Percentiles rank a stretch among this genome's conserved stretches.
Evolutionary conservation across 2,113 vertebrate species (phyloP).

Genomic region (Prinia subflava): DNA sequence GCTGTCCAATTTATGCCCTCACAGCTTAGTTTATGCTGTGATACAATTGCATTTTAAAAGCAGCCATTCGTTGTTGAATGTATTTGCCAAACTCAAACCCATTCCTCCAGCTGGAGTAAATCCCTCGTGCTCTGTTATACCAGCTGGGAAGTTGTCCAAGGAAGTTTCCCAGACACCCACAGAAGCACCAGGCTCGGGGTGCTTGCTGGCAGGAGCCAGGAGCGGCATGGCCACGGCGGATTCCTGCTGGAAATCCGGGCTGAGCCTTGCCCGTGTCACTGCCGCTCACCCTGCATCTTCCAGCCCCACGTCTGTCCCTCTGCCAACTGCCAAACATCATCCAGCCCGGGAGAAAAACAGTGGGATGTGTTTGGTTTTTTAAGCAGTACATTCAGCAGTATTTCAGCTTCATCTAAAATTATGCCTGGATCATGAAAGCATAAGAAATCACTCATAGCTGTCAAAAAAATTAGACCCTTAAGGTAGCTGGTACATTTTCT

Average conservation of each 20-base stretch:
- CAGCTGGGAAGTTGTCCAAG: background rate
- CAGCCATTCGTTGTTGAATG: background rate
- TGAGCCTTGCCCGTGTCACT: background rate
- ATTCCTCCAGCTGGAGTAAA: constrained; percentile 15
- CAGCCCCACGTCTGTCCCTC: background rate
- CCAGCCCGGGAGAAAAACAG: background rate
- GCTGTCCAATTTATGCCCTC: background rate
- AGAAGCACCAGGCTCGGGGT: background rate
- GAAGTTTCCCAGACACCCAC: background rate
- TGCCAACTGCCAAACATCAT: background rate
- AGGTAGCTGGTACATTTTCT: constrained; percentile 31
- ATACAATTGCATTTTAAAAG: background rate
- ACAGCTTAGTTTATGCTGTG: background rate
- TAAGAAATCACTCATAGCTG: constrained; percentile 32
- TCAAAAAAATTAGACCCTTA: constrained; percentile 26
- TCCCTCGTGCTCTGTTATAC: background rate
- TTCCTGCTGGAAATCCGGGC: rapidly evolving
- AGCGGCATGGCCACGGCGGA: rapidly evolving
- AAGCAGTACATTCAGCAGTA: background rate
- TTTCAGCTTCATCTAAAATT: background rate
- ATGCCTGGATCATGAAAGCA: background rate
- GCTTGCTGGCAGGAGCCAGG: background rate
- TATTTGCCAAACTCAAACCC: constrained; percentile 5
- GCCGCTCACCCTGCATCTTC: background rate
- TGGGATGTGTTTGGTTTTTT: background rate